Evolutionary conservation across 1,140 invertebrate species (phyloP).

Genomic region (Magallana angulata): DNA sequence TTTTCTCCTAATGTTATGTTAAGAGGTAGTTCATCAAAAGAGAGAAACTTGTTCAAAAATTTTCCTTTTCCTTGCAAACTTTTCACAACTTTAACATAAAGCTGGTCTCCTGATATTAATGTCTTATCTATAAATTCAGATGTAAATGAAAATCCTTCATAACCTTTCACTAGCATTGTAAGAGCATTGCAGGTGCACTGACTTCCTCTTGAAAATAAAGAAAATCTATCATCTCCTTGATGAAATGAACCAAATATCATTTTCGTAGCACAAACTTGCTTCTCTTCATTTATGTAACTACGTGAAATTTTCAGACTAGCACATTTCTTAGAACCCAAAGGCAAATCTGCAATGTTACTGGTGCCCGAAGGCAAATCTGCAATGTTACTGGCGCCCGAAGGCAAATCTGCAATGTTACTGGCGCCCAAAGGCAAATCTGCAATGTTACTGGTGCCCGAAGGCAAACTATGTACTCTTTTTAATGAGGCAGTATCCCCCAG

Average conservation of each 20-base stretch:
- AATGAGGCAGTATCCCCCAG: no score
- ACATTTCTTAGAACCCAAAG: neutral
- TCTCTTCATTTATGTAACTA: no score
- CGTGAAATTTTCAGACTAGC: no score
- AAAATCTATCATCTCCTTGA: neutral
- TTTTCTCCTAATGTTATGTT: no score
- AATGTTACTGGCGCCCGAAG: neutral
- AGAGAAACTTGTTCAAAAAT: slow-evolving; percentile 23
- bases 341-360: neutral
- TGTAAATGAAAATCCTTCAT: neutral
- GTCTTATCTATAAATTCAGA: slow-evolving; percentile 22
- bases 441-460: neutral
- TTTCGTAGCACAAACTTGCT: no score
- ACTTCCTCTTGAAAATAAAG: slow-evolving; percentile 47
- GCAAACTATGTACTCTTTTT: neutral
- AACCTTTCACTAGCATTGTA: neutral
- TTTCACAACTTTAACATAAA: slow-evolving; percentile 3
- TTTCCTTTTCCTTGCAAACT: neutral
- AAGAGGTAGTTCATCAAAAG: slow-evolving; percentile 41
- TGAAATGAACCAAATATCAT: neutral
- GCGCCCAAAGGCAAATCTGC: neutral
- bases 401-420: neutral
- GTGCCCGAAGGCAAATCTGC: no score
- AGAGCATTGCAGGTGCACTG: slow-evolving; percentile 53
- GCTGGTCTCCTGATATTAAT: slow-evolving; percentile 43